Evolutionary conservation across 2,797 vertebrate species (phyloP), one percentile per base, ranked within the genome.

Genomic region (Rhynchonycteris naso): DNA sequence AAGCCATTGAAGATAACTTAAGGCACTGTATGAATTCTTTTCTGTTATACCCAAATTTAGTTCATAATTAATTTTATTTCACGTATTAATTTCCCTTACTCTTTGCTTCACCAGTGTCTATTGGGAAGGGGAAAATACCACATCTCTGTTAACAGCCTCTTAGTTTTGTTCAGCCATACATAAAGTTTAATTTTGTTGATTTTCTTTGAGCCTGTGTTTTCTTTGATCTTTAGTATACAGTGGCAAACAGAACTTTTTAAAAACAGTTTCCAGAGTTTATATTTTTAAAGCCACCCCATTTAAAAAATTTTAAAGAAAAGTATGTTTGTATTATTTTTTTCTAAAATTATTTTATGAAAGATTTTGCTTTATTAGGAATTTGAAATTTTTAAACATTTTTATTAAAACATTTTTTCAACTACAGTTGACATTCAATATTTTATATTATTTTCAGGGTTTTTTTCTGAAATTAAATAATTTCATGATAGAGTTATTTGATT

Each of bases 41-140:
- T 54, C 63, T 65, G 19, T 80, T 91, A 14, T 58, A 65, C 16
- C 15, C 21, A 52, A 13, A 63, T 90, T 94, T 92, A 88, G 68
- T 93, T 81, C n/a, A 50, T 50, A 65, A 28, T 76, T 95, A 69
- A 38, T 82, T 93, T 95, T 80, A 35, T 92, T 88, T 65, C 38
- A 56, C 47, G 43, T 52, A 15, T 19, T 82, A 22, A 38, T 24
- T 33, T 91, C 83, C 22, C 76, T 78, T 59, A 54, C 35, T 78
- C 26, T 81, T 91, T 80, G 47, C 56, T 78, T 65, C 35, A 69
- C 52, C 79, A 30, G n/a, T 33, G 52, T 85, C 43, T 69, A 14
- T 81, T 56, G 76, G 12, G 52, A 35, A 65, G 13, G 15, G n/a
- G 35, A 47, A n/a, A 52, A 72, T 69, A 35, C 5, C 56, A 7